These are phyloP conservation scores for Adelosebastes latens DNA, from an alignment of 2,797 vertebrate genomes.

Conservation along the genomic window DNA sequence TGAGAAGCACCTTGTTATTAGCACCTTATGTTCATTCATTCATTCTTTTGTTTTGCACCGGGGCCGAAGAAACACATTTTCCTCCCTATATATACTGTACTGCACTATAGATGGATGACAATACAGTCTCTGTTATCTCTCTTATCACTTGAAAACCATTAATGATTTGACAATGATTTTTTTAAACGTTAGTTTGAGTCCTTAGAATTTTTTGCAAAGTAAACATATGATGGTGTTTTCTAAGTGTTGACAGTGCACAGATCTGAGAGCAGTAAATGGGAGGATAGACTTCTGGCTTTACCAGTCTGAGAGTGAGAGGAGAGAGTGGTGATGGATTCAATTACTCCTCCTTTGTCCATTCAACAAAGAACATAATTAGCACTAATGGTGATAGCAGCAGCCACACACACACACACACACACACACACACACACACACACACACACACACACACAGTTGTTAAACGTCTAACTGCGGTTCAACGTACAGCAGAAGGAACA, in stretches of 20 bases:
- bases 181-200: background rate
- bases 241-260: background rate
- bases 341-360: conserved; percentile 61
- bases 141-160: background rate
- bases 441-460: background rate
- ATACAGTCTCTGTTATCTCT: background rate
- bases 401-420: background rate
- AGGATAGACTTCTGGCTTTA: background rate
- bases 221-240: background rate
- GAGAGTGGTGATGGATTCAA: conserved; percentile 46
- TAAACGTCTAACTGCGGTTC: background rate
- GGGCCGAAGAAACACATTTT: background rate
- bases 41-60: background rate
- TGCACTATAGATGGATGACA: background rate
- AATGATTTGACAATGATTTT: background rate
- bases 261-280: background rate
- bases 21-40: background rate
- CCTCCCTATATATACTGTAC: background rate
- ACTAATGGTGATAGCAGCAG: conserved; percentile 58
- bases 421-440: background rate
- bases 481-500: conserved; percentile 1
- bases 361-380: conserved; percentile 70
- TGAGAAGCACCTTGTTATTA: background rate
- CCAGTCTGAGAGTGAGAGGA: conserved; percentile 1
- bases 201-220: background rate